Conservation (phyloP, 1,140 invertebrate genomes). For the Drosophila bifasciata region DNA sequence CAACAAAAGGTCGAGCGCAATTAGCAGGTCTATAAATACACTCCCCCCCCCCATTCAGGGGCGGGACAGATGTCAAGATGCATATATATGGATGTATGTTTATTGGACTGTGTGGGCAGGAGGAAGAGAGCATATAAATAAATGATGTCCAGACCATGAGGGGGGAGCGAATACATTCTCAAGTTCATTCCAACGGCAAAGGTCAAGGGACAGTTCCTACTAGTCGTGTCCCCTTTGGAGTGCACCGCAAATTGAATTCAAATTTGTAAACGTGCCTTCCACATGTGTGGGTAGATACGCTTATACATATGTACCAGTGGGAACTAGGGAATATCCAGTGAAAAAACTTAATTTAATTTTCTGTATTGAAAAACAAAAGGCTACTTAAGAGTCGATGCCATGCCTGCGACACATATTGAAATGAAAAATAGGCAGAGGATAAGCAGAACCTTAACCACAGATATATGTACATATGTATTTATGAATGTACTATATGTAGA, state of each 20-base stretch:
- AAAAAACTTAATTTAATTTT: no score
- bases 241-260: conserved; percentile 74
- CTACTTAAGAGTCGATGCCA: no score
- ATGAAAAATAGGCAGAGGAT: no score
- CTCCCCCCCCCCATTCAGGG: conserved; percentile 10
- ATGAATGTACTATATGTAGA: no score
- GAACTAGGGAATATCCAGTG: no score
- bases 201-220: conserved; percentile 46
- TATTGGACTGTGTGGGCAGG: background rate
- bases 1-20: conserved; percentile 50
- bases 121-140: conserved; percentile 16
- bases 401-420: background rate
- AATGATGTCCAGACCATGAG: conserved; percentile 25
- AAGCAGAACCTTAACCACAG: background rate
- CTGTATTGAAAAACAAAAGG: no score
- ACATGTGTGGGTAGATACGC: conserved; percentile 45
- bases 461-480: no score
- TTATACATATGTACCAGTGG: no score
- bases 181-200: conserved; percentile 66
- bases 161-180: conserved; percentile 50
- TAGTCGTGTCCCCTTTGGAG: conserved; percentile 40
- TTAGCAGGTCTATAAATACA: conserved; percentile 39
- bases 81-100: background rate
- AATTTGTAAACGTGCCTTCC: conserved; percentile 68
- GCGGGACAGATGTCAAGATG: conserved; percentile 25